Evolutionary conservation across 2,888 invertebrate genomes (phyloP).

Genomic region (Litoditis marina): DNA sequence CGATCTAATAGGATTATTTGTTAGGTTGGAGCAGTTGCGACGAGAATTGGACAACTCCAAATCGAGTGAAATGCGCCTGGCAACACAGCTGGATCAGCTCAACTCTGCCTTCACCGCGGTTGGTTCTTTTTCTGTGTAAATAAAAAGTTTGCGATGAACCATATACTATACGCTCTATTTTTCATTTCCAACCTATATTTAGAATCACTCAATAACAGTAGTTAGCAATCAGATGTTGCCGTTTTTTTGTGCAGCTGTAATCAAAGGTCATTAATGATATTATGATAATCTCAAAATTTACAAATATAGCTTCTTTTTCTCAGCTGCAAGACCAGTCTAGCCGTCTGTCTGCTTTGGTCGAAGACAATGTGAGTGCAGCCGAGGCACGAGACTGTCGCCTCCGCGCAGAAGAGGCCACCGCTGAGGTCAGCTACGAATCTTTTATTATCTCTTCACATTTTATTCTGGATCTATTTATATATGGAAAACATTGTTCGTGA

Average conservation of each 20-base stretch:
- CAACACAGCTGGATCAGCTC: constrained; percentile 26
- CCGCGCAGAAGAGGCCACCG: constrained; percentile 24
- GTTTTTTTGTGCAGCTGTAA: too few species aligned
- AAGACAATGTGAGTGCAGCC: constrained; percentile 26
- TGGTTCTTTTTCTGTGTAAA: constrained; percentile 1
- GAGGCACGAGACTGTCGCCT: constrained; percentile 27
- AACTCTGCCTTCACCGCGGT: constrained; percentile 23
- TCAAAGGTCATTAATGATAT: not conserved
- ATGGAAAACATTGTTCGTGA: too few species aligned
- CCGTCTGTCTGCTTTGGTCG: constrained; percentile 25
- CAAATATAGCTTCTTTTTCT: constrained; percentile 6
- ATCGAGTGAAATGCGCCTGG: constrained; percentile 23
- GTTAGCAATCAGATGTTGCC: too few species aligned
- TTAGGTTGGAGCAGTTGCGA: constrained; percentile 6
- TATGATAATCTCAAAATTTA: not conserved
- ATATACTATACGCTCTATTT: too few species aligned
- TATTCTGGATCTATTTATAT: too few species aligned
- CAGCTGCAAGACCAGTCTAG: constrained; percentile 29
- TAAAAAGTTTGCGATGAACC: too few species aligned
- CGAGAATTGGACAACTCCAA: constrained; percentile 25
- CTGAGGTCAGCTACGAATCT: constrained; percentile 6
- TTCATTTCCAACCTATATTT: too few species aligned
- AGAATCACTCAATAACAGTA: too few species aligned
- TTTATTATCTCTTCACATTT: not conserved
- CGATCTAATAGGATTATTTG: not conserved